Conservation (phyloP, 2,888 invertebrate species). For the Lithophane socia region DNA sequence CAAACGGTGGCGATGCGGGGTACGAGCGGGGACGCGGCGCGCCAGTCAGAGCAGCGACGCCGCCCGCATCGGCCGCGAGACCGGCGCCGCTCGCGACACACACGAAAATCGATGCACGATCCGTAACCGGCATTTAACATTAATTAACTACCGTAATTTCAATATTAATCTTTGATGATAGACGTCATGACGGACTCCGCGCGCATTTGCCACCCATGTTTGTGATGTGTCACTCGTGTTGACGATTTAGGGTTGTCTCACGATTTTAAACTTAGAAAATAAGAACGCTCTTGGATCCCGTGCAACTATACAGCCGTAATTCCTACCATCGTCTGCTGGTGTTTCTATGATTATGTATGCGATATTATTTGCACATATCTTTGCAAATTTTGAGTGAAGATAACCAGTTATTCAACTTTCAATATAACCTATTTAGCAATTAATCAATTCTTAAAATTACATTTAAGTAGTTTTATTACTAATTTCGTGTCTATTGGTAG, state of each 20-base stretch:
- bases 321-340: conserved; percentile 62
- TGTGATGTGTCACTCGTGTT: conserved; percentile 78
- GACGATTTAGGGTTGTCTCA: conserved; percentile 73
- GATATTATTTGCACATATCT: conserved; percentile 57
- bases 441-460: conserved; percentile 23
- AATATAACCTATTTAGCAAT: conserved; percentile 26
- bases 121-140: conserved; percentile 84
- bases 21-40: conserved; percentile 82
- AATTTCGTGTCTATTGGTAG: neutral
- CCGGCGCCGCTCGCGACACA: conserved; percentile 85
- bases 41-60: conserved; percentile 88
- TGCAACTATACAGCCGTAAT: conserved; percentile 61
- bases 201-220: conserved; percentile 77
- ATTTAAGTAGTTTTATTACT: neutral
- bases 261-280: conserved; percentile 71
- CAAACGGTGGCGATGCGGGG: conserved; percentile 87
- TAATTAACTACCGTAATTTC: conserved; percentile 81
- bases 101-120: conserved; percentile 89
- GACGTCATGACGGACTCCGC: conserved; percentile 78
- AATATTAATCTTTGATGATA: conserved; percentile 77
- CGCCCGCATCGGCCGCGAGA: conserved; percentile 86
- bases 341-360: conserved; percentile 64
- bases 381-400: conserved; percentile 47
- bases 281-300: conserved; percentile 71
- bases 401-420: conserved; percentile 50